Percentiles rank a stretch among this genome's conserved stretches.
phyloP scores from a whole-genome alignment of 2,888 invertebrate genomes.

The Drosophila robusta region DNA sequence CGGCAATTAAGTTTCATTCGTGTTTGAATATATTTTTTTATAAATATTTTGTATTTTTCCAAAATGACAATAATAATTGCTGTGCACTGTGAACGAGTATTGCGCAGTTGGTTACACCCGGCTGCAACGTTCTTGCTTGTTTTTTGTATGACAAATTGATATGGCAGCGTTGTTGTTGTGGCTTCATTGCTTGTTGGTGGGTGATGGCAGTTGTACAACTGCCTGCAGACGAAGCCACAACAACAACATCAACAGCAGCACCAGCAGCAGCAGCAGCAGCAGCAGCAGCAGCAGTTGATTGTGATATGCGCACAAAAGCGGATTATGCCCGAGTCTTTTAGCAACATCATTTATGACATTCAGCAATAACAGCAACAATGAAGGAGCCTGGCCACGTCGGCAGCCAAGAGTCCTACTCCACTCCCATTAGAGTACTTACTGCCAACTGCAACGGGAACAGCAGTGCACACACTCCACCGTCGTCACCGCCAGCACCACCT shows the following conservation, averaged over 20 bases:
- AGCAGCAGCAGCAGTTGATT: conserved; percentile 65
- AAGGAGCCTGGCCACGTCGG: conserved; percentile 17
- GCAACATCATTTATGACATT: conserved; percentile 78
- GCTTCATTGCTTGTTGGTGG: not conserved
- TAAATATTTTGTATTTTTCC: too few species aligned
- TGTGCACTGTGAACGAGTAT: too few species aligned
- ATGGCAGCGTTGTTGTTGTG: not conserved
- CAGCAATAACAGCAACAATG: conserved; percentile 63
- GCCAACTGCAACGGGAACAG: conserved; percentile 39
- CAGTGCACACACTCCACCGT: not conserved
- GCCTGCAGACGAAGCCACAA: not conserved
- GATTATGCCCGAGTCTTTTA: conserved; percentile 77
- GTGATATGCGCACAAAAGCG: conserved; percentile 80
- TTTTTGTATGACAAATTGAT: conserved; percentile 8
- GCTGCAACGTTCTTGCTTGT: not conserved
- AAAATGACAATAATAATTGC: too few species aligned
- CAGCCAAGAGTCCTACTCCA: conserved; percentile 5
- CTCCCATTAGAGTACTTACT: conserved; percentile 33
- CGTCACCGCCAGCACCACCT: not conserved
- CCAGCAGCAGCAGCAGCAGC: conserved; percentile 33
- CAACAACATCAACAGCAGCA: conserved; percentile 8
- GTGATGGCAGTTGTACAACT: not conserved
- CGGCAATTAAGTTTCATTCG: too few species aligned
- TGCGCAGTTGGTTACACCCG: too few species aligned
- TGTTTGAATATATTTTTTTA: too few species aligned